Percentiles rank a stretch among this genome's conserved stretches.
These are phyloP conservation scores for Linyphia triangularis DNA, from an alignment of 2,888 invertebrate species.

Conservation along the genomic window DNA sequence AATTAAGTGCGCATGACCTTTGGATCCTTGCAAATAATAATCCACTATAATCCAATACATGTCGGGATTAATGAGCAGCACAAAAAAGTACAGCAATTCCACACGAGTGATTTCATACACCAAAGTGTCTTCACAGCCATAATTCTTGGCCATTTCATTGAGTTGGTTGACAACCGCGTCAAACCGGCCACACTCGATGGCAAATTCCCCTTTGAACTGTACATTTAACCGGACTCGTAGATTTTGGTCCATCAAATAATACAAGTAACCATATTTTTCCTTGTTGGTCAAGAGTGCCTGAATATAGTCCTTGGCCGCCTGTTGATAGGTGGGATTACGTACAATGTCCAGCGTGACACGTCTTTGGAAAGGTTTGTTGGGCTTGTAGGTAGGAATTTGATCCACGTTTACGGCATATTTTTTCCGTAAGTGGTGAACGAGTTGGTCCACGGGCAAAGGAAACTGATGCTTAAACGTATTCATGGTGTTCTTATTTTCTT, in stretches of 20 bases:
- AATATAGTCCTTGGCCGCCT: background rate
- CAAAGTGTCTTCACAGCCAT: background rate
- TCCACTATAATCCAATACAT: slow-evolving; percentile 6
- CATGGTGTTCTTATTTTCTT: background rate
- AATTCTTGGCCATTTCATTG: background rate
- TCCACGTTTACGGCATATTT: background rate
- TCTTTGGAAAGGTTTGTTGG: background rate
- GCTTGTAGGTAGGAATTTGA: background rate
- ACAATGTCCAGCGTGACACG: background rate
- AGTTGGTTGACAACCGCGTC: background rate
- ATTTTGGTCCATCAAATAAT: background rate
- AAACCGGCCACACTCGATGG: background rate
- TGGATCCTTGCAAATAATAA: background rate
- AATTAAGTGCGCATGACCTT: background rate
- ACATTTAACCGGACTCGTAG: background rate
- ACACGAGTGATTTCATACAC: slow-evolving; percentile 15
- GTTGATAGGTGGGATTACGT: background rate
- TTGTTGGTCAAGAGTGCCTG: background rate
- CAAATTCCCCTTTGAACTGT: slow-evolving; percentile 18
- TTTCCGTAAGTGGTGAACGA: background rate
- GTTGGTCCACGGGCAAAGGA: background rate
- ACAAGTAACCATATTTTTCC: background rate
- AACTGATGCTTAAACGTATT: background rate
- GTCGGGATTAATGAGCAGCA: background rate
- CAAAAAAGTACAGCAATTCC: slow-evolving; percentile 17